Evolutionary conservation across 2,113 vertebrate genomes (phyloP), one percentile per base, ranked within the genome.

Genomic region (Ammodytes dubius): DNA sequence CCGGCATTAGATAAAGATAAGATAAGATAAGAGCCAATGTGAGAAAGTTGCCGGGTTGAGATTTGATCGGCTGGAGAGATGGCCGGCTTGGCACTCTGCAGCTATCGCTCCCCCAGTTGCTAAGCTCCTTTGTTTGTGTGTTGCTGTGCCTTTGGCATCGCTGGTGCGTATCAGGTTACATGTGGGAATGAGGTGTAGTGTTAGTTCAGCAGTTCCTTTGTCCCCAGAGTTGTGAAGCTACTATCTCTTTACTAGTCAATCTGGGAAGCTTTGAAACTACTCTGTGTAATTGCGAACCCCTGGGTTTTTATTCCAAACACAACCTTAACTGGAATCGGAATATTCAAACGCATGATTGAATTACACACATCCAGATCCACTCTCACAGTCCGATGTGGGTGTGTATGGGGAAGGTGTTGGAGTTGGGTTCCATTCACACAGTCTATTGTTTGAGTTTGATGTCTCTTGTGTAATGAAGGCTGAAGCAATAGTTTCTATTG

Each of bases 91-190:
- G 86, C 67, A n/a, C 61, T 83, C 67, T 50, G 67, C 70, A 54
- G 63, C 84, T 75, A 50, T 81, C 47, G 63, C 81, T 46, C 83
- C 66, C 65, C 43, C 69, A 79, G 93, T 93, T 92, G 90, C 91
- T 90, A 90, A 91, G 90, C 87, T 88, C 72, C 91, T 90, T 89
- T 94, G 90, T 94, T 92, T 93, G 88, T 91, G 83, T 91, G 85
- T 88, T 81, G 76, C 87, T 59, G 81, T 82, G 87, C 75, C 74
- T 88, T 87, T 84, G 85, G 88, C 89, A 89, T 84, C 77, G 69
- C 77, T 27, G 47, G 70, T 57, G 84, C 52, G 39, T 83, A 87
- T 94, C 91, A 61, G 82, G 83, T 93, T 93, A 86, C 90, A 83
- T 83, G 78, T 84, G 88, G 86, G 87, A 87, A 90, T 89, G 92